These are phyloP conservation scores for Drosophila kohkoa DNA, from an alignment of 1,140 invertebrate genomes.

Conservation along the genomic window DNA sequence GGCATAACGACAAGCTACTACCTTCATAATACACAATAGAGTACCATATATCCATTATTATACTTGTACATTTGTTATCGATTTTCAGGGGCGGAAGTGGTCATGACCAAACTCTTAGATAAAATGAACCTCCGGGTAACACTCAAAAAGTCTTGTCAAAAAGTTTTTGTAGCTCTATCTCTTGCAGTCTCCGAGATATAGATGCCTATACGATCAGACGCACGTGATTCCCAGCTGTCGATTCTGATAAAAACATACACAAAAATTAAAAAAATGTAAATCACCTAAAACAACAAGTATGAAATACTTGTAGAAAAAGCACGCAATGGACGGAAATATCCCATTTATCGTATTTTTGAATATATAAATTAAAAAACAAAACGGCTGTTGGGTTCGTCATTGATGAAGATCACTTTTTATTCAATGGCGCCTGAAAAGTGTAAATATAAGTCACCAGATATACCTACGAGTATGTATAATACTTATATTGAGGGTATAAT, in stretches of 20 bases:
- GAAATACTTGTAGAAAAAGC: background rate
- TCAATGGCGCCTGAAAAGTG: background rate
- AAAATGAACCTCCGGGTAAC: no score
- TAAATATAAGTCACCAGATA: slow-evolving; percentile 26
- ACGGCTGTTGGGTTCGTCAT: slow-evolving; percentile 21
- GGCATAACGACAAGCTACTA: no score
- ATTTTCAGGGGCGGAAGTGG: no score
- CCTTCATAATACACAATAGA: no score
- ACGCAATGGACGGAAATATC: slow-evolving; percentile 1
- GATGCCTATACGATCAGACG: no score
- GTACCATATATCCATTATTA: no score
- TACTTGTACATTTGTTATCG: no score
- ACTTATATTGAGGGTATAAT: slow-evolving; percentile 20
- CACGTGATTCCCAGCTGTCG: no score
- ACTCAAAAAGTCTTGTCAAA: no score
- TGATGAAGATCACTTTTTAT: slow-evolving; percentile 20
- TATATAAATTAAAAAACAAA: slow-evolving; percentile 18
- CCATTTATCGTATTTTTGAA: slow-evolving; percentile 30
- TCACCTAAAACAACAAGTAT: background rate
- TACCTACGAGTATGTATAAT: background rate
- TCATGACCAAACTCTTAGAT: no score
- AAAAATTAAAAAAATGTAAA: background rate
- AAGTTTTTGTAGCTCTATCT: no score
- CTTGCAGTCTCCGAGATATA: no score
- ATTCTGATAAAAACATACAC: background rate